These are phyloP conservation scores for Poecilia latipinna DNA, from an alignment of 2,113 vertebrate species.

Conservation along the genomic window DNA sequence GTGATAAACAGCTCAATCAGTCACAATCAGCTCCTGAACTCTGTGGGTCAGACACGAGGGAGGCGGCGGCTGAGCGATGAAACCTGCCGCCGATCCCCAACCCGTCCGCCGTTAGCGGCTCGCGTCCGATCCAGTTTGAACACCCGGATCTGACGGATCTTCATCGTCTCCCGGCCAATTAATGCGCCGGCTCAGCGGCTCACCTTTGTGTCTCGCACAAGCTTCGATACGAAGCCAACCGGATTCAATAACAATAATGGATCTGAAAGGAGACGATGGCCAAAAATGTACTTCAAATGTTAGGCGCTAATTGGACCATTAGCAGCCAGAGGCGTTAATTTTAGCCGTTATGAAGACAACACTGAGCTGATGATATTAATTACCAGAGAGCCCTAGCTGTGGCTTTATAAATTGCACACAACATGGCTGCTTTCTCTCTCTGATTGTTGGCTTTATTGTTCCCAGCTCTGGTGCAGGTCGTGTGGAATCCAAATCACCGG, in stretches of 20 bases:
- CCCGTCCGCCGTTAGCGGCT: neutral
- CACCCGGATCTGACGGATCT: constrained; percentile 21
- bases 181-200: constrained; percentile 47
- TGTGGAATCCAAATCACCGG: constrained; percentile 69
- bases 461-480: constrained; percentile 63
- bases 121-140: constrained; percentile 10
- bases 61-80: constrained; percentile 15
- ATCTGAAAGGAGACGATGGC: constrained; percentile 59
- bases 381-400: constrained; percentile 60
- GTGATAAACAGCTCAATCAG: constrained; percentile 30
- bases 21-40: constrained; percentile 23
- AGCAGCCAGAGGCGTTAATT: constrained; percentile 62
- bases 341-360: constrained; percentile 65
- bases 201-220: constrained; percentile 54
- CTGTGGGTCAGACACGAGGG: constrained; percentile 1
- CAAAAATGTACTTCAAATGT: constrained; percentile 71
- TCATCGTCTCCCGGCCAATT: constrained; percentile 30
- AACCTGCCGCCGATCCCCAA: neutral
- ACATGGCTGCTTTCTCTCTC: constrained; percentile 62
- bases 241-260: constrained; percentile 71
- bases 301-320: constrained; percentile 71
- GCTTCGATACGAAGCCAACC: constrained; percentile 58
- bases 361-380: constrained; percentile 75
- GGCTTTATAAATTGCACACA: constrained; percentile 69
- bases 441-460: constrained; percentile 75